A percentile compares a stretch with the other conserved stretches of the same genome.
These are phyloP conservation scores for Sebastes flavidus DNA, from an alignment of 2,797 vertebrate genomes.

Conservation along the genomic window DNA sequence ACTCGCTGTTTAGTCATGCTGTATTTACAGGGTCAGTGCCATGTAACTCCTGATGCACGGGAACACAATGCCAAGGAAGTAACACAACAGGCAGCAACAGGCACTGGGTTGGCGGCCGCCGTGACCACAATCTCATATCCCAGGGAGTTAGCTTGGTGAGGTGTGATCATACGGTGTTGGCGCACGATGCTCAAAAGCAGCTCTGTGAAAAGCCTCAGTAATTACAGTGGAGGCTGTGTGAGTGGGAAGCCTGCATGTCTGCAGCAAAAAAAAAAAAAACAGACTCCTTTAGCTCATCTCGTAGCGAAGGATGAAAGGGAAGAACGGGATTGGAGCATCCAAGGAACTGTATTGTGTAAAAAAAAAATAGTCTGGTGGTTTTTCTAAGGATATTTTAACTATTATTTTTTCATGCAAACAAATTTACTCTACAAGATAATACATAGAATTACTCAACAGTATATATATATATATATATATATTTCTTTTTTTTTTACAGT, in stretches of 20 bases:
- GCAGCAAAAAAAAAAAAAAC: slow-evolving; percentile 1
- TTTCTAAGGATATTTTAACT: not conserved
- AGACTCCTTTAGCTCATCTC: slow-evolving; percentile 31
- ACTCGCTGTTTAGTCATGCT: slow-evolving; percentile 78
- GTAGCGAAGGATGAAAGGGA: slow-evolving; percentile 28
- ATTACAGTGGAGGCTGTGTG: slow-evolving; percentile 56
- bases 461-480: not conserved
- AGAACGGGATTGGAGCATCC: slow-evolving; percentile 7
- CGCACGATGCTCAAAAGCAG: slow-evolving; percentile 50
- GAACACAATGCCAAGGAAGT: slow-evolving; percentile 50
- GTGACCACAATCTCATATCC: slow-evolving; percentile 48
- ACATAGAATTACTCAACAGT: not conserved
- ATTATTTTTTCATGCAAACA: not conserved
- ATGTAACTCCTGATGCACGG: slow-evolving; percentile 61
- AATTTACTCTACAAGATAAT: not conserved
- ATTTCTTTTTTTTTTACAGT: not conserved
- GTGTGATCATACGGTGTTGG: slow-evolving; percentile 55
- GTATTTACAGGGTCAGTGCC: slow-evolving; percentile 74
- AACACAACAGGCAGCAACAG: slow-evolving; percentile 43
- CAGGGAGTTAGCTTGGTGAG: slow-evolving; percentile 38
- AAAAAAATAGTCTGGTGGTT: not conserved
- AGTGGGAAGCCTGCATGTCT: slow-evolving; percentile 45
- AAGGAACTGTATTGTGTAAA: not conserved
- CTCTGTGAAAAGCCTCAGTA: slow-evolving; percentile 61
- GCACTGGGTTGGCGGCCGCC: slow-evolving; percentile 15